Percentiles rank a stretch among this genome's conserved stretches.
Conservation (phyloP, 2,888 invertebrate species). For the Diarsia brunnea region DNA sequence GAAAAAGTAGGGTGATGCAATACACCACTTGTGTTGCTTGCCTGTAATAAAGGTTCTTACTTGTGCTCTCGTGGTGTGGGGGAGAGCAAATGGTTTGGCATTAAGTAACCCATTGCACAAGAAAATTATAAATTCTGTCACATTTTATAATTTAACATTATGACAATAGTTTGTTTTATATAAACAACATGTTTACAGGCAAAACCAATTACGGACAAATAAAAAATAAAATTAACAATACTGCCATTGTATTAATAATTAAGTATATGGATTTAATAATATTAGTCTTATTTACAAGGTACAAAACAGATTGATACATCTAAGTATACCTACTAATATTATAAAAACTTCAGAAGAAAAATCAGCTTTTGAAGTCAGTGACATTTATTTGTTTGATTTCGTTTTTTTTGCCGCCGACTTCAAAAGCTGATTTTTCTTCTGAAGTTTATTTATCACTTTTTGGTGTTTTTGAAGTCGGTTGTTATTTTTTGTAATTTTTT, state of each 20-base stretch:
- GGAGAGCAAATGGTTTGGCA: neutral
- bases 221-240: slow-evolving; percentile 17
- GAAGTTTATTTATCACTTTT: too few relatives aligned
- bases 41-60: neutral
- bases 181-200: slow-evolving; percentile 4
- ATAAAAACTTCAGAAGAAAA: too few relatives aligned
- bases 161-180: neutral
- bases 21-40: neutral
- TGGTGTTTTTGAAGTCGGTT: too few relatives aligned
- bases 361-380: too few relatives aligned
- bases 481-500: too few relatives aligned
- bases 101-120: neutral
- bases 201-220: slow-evolving; percentile 13
- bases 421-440: too few relatives aligned
- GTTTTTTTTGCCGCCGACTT: too few relatives aligned
- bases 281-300: neutral
- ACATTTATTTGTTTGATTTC: too few relatives aligned
- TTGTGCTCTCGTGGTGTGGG: neutral
- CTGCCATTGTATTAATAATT: slow-evolving; percentile 16
- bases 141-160: neutral
- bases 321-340: too few relatives aligned
- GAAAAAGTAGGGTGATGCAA: slow-evolving; percentile 14
- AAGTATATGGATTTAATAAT: neutral
- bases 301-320: neutral
- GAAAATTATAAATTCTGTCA: neutral